Evolutionary conservation across 2,113 vertebrate species (phyloP), one percentile per base, ranked within the genome.

Genomic region (Pomatorhinus ruficollis): DNA sequence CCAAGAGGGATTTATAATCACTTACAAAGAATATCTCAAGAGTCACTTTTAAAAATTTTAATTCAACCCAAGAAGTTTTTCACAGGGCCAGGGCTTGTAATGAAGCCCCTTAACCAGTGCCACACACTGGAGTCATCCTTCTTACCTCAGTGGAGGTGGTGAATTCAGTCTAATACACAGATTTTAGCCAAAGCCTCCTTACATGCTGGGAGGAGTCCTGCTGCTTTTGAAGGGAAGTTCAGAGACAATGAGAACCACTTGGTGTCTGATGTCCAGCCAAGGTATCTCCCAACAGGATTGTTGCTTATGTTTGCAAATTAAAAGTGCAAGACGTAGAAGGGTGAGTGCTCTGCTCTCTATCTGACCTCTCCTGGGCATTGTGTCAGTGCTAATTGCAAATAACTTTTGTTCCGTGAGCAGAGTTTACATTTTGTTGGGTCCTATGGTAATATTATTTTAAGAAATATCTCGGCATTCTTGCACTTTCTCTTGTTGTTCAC

Each of bases 361-460:
- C 79, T 71, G 90, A 96, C 85, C 88, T 83, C 86, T 75, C 76
- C 30, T 35, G 76, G 79, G 68, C 68, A 93, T 53, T 21, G 2
- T 70, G 69, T 96, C 83, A 77, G 63, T n/a, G 39, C 39, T 88
- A 75, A 82, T 9, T 88, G 94, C 77, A 91, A 94, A 92, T 63
- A 95, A 70, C 60, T 77, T 95, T 63, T 80, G 66, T 94, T 84
- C 85, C 75, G 60, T 1, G 30, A 75, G 69, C 76, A 72, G 45
- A 35, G 35, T 74, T 92, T 72, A 39, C 75, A 66, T 93, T 94
- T 86, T 76, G 27, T 78, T 95, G 57, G 37, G 72, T 89, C 78
- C 74, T 82, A 54, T 12, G n/a, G 66, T 60, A 95, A 94, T 95
- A 86, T 96, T 95, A 77, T 93, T 96, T 77, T 89, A 97, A 95